Conservation (phyloP, 2,113 vertebrate species). For the pig (Sus scrofa) region DNA sequence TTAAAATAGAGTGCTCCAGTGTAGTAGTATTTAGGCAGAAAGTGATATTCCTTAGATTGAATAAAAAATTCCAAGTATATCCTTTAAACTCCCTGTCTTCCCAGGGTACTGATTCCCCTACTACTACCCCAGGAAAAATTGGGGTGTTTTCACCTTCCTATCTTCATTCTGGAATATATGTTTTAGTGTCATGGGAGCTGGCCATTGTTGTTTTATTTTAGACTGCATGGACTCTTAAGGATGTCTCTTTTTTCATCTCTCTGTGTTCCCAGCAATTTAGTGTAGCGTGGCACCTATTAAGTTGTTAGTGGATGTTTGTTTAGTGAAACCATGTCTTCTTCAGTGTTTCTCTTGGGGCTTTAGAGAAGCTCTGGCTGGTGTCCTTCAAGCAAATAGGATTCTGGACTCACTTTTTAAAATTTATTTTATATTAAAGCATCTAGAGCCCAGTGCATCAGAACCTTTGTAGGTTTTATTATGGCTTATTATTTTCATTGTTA, state of each 20-base stretch:
- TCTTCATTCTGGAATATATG: slow-evolving; percentile 43
- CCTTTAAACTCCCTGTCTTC: slow-evolving; percentile 6
- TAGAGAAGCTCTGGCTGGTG: not conserved
- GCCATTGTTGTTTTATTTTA: slow-evolving; percentile 15
- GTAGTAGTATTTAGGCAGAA: not conserved
- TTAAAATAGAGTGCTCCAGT: not conserved
- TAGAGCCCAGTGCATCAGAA: not conserved
- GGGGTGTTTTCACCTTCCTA: not conserved
- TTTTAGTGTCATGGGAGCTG: not conserved
- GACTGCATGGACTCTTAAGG: slow-evolving; percentile 16
- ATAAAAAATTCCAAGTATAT: not conserved
- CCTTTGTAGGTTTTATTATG: not conserved
- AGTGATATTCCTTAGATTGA: not conserved
- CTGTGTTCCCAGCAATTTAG: slow-evolving; percentile 2
- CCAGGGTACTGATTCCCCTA: not conserved
- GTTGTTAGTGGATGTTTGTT: slow-evolving; percentile 51
- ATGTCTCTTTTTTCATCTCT: not conserved
- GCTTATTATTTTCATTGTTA: not conserved
- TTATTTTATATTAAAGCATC: not conserved
- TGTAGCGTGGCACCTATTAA: not conserved
- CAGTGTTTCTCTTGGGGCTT: not conserved
- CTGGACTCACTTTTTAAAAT: not conserved
- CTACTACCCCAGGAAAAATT: not conserved
- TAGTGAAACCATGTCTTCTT: slow-evolving; percentile 33
- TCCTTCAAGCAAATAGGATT: slow-evolving; percentile 34